These are phyloP conservation scores for Eudemis profundana DNA, from an alignment of 2,888 invertebrate genomes.

Conservation along the genomic window DNA sequence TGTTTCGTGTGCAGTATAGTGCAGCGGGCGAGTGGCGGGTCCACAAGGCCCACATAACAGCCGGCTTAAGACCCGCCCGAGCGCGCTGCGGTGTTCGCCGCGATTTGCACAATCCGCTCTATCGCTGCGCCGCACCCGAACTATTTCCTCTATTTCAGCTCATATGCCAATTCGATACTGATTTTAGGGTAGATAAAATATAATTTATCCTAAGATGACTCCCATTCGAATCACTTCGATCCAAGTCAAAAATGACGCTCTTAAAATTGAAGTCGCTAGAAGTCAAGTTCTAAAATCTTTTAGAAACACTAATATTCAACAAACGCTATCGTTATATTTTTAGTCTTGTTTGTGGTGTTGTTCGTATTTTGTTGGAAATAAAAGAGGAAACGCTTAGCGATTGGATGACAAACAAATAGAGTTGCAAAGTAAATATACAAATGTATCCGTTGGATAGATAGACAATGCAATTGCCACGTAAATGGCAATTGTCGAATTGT, in stretches of 20 bases:
- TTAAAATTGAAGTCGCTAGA: background rate
- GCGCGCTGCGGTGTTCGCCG: conserved; percentile 57
- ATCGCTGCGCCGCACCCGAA: conserved; percentile 69
- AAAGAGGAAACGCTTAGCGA: background rate
- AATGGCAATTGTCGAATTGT: conserved; percentile 84
- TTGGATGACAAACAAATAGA: background rate
- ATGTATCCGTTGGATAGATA: conserved; percentile 48
- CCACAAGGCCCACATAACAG: conserved; percentile 60
- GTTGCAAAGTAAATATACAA: conserved; percentile 14
- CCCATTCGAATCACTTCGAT: background rate
- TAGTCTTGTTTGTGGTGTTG: background rate
- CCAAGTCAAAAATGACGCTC: background rate
- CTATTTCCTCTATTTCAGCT: conserved; percentile 60
- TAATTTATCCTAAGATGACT: background rate
- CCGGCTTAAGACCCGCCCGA: conserved; percentile 66
- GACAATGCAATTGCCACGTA: conserved; percentile 74
- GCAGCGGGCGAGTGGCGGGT: conserved; percentile 46
- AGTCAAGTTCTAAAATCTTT: too few species aligned
- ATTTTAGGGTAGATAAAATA: conserved; percentile 20
- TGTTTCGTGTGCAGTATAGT: conserved; percentile 43
- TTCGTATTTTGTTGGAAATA: background rate
- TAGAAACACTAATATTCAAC: background rate
- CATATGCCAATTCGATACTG: conserved; percentile 31
- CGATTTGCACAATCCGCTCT: conserved; percentile 79
- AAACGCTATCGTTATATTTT: too few species aligned